phyloP scores from a whole-genome alignment of 37 sponge, comb jelly and placozoan genomes.

The Spongilla lacustris region DNA sequence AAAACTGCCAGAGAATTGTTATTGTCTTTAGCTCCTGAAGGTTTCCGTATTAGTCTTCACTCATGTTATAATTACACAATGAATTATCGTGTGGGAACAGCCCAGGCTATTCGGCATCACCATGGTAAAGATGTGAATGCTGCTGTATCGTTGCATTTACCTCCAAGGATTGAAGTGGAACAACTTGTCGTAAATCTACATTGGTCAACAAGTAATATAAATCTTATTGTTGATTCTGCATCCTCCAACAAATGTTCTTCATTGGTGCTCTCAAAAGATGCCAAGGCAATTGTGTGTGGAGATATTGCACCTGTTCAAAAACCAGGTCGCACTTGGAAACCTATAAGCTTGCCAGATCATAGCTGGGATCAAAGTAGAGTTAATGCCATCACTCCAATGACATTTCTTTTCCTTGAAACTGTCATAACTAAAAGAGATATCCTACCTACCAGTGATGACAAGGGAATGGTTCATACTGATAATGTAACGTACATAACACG shows the following conservation, averaged over 20 bases:
- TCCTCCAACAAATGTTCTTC: background rate
- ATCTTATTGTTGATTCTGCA: background rate
- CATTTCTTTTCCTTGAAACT: background rate
- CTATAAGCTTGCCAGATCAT: too few relatives aligned
- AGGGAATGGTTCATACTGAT: background rate
- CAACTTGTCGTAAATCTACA: slow-evolving; percentile 8
- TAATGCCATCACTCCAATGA: slow-evolving; percentile 24
- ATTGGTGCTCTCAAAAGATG: slow-evolving; percentile 9
- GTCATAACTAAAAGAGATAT: too few relatives aligned
- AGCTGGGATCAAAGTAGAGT: background rate
- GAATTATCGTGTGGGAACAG: background rate
- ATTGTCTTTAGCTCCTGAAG: background rate
- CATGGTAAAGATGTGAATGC: slow-evolving; percentile 1
- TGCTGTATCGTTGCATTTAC: background rate
- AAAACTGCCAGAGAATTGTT: background rate
- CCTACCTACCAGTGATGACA: too few relatives aligned
- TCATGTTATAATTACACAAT: slow-evolving; percentile 17
- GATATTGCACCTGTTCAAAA: background rate
- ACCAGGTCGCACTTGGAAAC: background rate
- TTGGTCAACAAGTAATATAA: slow-evolving; percentile 2
- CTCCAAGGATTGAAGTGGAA: background rate
- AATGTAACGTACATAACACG: background rate
- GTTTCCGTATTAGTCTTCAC: background rate
- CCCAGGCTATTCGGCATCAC: background rate
- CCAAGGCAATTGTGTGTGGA: background rate